Evolutionary conservation across 2,888 invertebrate genomes (phyloP), one percentile per base, ranked within the genome.

Genomic region (Eupithecia insigniata): DNA sequence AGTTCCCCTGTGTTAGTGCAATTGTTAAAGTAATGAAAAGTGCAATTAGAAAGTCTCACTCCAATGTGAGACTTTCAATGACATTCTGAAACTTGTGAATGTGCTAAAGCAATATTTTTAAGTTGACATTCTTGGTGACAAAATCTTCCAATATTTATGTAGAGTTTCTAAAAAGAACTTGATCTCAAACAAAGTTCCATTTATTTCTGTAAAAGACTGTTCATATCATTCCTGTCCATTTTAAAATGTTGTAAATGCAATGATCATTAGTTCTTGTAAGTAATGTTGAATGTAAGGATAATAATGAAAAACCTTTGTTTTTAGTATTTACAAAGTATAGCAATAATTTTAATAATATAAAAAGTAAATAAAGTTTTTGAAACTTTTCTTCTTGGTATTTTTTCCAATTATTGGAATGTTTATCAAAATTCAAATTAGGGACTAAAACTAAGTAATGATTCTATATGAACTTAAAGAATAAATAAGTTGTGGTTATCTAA

Each of bases 111-210:
- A 55, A 55, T 55, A 26, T 3, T 55, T 26, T 46, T 26, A 10
- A 51, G 51, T 51, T 22, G 26, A 22, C 10, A 55, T 2, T 51
- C 51, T 22, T 55, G 51, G 22, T 51, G 22, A 12, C 12, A 2
- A 22, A 51, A 12, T 51, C 22, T 51, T 51, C 22, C 51, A 51
- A 22, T 4, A 22, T 51, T 22, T 51, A 18, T 7, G 1, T 26
- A 55, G 55, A 60, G 2, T 60, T 30, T 60, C 30, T 34, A 7
- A 7, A 43, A 4, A 32, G n/a, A 66, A 68, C 30, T 66, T 64
- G 74, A 78, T 76, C 76, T 78, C 74, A 34, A 43, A 55, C 36
- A 28, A 61, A 70, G 70, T 76, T 74, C 70, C 69, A 55, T 26
- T 69, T 18, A 8, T 30, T 69, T 67, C 12, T 67, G 32, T 68